Percentiles rank a stretch among this genome's conserved stretches.
Evolutionary conservation across 2,797 vertebrate genomes (phyloP).

Genomic region (Australoheros facetus): DNA sequence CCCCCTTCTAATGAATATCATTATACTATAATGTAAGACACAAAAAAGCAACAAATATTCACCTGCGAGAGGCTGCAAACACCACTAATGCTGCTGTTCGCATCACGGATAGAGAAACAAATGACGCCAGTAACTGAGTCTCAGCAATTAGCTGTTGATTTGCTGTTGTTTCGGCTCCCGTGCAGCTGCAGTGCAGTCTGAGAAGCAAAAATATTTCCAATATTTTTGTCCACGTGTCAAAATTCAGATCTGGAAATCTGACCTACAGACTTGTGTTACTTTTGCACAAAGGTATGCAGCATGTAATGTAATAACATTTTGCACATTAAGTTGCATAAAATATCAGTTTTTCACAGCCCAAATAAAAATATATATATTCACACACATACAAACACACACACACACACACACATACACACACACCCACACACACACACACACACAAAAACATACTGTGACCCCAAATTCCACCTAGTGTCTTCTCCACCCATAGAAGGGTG

Average conservation of each 20-base stretch:
- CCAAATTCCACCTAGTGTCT: slow-evolving; percentile 14
- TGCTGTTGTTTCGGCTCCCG: neutral
- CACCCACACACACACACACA: neutral
- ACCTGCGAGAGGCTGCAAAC: neutral
- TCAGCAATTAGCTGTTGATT: neutral
- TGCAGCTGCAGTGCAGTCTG: neutral
- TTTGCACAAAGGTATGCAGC: neutral
- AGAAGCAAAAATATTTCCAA: neutral
- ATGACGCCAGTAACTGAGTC: neutral
- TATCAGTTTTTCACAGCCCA: neutral
- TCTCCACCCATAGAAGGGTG: neutral
- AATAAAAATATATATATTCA: neutral
- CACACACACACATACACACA: slow-evolving; percentile 11
- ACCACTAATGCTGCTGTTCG: neutral
- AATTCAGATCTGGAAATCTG: neutral
- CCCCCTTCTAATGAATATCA: neutral
- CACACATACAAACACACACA: neutral
- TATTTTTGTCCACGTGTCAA: neutral
- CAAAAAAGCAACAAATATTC: neutral
- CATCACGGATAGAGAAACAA: neutral
- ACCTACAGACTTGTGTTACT: neutral
- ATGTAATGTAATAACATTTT: neutral
- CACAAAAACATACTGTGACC: slow-evolving; percentile 4
- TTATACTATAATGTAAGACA: neutral
- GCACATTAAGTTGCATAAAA: neutral